These are phyloP conservation scores for Megamerina dolium DNA, from an alignment of 2,888 invertebrate genomes.

Conservation along the genomic window DNA sequence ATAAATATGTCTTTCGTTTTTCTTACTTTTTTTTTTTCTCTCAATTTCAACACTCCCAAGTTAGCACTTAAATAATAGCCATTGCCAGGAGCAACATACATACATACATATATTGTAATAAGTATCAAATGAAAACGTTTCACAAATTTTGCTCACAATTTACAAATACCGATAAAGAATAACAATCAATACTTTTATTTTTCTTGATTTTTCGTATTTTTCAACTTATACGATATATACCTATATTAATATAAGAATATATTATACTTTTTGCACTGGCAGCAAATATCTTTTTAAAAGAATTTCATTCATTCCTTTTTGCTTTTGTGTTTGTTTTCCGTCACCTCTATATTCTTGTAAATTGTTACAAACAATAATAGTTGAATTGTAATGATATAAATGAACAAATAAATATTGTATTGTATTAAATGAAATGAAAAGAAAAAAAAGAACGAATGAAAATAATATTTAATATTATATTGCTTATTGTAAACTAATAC, in stretches of 20 bases:
- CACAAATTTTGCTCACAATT: conserved; percentile 27
- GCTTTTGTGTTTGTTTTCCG: too few species aligned
- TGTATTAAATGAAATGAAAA: conserved; percentile 27
- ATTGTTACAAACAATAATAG: conserved; percentile 40
- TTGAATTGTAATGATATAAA: conserved; percentile 30
- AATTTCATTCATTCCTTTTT: too few species aligned
- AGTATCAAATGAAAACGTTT: too few species aligned
- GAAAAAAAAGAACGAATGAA: conserved; percentile 20
- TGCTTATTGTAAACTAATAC: conserved; percentile 42
- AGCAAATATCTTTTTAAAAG: conserved; percentile 35
- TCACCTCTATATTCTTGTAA: too few species aligned
- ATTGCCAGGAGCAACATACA: conserved; percentile 12
- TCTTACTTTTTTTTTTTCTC: conserved; percentile 1
- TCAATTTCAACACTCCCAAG: background rate
- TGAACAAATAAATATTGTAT: conserved; percentile 19
- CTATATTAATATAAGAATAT: too few species aligned
- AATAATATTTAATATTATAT: conserved; percentile 31
- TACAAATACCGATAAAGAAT: conserved; percentile 11
- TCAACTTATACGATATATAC: too few species aligned
- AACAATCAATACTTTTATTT: conserved; percentile 31
- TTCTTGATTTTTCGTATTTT: too few species aligned
- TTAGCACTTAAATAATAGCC: conserved; percentile 4
- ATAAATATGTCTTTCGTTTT: conserved; percentile 7
- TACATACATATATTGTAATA: too few species aligned
- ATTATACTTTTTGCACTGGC: conserved; percentile 48